phyloP scores from a whole-genome alignment of 35 echinoderm and acorn worm species.

The Strongylocentrotus purpuratus region DNA sequence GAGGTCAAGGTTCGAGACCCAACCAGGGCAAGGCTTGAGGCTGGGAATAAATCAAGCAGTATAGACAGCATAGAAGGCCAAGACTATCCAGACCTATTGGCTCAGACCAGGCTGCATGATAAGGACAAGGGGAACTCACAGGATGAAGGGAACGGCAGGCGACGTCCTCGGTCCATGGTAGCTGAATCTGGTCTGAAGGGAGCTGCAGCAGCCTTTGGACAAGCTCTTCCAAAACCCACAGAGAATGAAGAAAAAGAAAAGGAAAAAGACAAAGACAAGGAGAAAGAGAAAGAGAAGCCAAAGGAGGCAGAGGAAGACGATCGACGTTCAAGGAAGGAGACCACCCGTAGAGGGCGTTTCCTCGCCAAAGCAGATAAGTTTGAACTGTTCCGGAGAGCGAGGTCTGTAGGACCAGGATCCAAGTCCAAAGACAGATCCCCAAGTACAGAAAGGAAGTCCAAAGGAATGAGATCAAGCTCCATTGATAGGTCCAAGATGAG shows the following conservation, averaged over 20 bases:
- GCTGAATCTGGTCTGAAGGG: constrained; percentile 78
- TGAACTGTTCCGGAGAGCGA: constrained; percentile 75
- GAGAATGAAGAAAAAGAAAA: constrained; percentile 50
- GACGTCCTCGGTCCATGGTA: constrained; percentile 65
- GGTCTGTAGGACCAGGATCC: constrained; percentile 72
- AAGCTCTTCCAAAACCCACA: constrained; percentile 68
- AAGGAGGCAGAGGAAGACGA: constrained; percentile 73
- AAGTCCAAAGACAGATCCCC: constrained; percentile 82
- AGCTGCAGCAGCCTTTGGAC: constrained; percentile 77
- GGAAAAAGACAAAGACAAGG: constrained; percentile 59
- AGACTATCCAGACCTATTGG: constrained; percentile 74
- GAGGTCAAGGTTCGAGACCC: constrained; percentile 21
- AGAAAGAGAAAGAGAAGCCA: constrained; percentile 55
- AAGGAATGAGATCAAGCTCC: constrained; percentile 59
- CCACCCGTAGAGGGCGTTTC: constrained; percentile 68
- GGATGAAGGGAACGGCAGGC: constrained; percentile 48
- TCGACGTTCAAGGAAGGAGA: constrained; percentile 76
- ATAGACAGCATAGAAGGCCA: constrained; percentile 62
- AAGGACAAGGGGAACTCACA: constrained; percentile 55
- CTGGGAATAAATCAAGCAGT: constrained; percentile 48
- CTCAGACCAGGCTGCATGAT: constrained; percentile 58
- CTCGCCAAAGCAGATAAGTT: constrained; percentile 75
- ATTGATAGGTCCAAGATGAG: constrained; percentile 61
- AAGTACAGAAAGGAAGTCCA: constrained; percentile 53
- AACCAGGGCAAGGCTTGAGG: background rate